Evolutionary conservation across 1,140 invertebrate species (phyloP).

Genomic region (Dendrolimus punctatus): DNA sequence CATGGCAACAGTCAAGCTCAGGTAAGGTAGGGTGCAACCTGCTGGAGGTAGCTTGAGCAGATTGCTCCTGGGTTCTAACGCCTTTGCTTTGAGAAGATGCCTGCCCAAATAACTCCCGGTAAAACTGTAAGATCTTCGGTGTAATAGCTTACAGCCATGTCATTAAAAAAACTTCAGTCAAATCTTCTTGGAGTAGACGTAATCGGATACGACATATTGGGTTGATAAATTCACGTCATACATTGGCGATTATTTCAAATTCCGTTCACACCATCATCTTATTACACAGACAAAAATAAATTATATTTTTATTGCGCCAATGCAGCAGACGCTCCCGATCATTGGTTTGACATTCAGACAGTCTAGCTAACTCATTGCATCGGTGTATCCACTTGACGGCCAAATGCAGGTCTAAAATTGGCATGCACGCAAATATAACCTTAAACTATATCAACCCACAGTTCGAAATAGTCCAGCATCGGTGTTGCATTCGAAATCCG

Average conservation of each 20-base stretch:
- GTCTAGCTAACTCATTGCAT: constrained; percentile 64
- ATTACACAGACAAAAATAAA: constrained; percentile 64
- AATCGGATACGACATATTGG: too few relatives aligned
- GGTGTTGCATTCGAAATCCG: constrained; percentile 43
- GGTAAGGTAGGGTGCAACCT: too few relatives aligned
- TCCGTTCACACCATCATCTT: constrained; percentile 57
- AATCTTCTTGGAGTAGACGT: too few relatives aligned
- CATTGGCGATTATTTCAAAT: constrained; percentile 28
- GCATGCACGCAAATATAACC: constrained; percentile 20
- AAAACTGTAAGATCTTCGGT: too few relatives aligned
- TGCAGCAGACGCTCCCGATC: constrained; percentile 57
- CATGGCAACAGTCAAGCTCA: too few relatives aligned
- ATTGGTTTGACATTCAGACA: constrained; percentile 71
- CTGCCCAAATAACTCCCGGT: too few relatives aligned
- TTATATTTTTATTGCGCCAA: constrained; percentile 66
- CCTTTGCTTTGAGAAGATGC: too few relatives aligned
- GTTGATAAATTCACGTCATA: not conserved
- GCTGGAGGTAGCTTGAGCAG: too few relatives aligned
- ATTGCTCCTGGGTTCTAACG: too few relatives aligned
- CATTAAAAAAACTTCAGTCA: too few relatives aligned
- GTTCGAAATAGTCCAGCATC: constrained; percentile 14
- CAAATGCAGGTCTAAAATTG: constrained; percentile 17
- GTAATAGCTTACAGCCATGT: too few relatives aligned
- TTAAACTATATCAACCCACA: constrained; percentile 13
- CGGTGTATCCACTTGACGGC: constrained; percentile 23